Percentiles rank a stretch among this genome's conserved stretches.
Evolutionary conservation across 1,140 invertebrate genomes (phyloP).

Genomic region (Macrosteles quadrilineatus): DNA sequence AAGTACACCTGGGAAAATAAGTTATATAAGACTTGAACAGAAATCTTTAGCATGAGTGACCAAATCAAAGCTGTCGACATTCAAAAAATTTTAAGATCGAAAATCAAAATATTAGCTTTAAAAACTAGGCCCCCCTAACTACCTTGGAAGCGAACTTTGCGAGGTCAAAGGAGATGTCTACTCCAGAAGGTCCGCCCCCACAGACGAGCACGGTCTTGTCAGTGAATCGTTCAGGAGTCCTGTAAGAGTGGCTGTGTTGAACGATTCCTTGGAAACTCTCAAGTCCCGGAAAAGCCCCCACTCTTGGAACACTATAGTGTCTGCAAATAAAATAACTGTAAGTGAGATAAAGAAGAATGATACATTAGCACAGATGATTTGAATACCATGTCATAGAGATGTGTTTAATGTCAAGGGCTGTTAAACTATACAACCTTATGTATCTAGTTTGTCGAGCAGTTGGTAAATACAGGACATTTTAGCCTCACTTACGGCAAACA

Average conservation of each 20-base stretch:
- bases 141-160: constrained; percentile 57
- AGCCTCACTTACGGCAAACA: too few species aligned
- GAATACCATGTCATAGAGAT: neutral
- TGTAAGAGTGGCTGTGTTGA: constrained; percentile 87
- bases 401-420: neutral
- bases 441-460: too few species aligned
- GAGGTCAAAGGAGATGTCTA: constrained; percentile 65
- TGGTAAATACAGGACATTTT: too few species aligned
- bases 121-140: too few species aligned
- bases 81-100: neutral
- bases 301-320: constrained; percentile 71
- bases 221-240: constrained; percentile 66
- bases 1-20: neutral
- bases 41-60: neutral
- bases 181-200: constrained; percentile 84
- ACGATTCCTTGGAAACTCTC: constrained; percentile 67
- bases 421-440: too few species aligned
- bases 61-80: neutral
- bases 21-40: neutral
- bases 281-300: constrained; percentile 64
- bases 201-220: constrained; percentile 72
- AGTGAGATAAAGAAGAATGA: too few species aligned
- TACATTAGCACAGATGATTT: neutral
- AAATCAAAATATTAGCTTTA: neutral
- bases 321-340: too few species aligned